Conservation (phyloP, 2,888 invertebrate species). For the Hemithea aestivaria region DNA sequence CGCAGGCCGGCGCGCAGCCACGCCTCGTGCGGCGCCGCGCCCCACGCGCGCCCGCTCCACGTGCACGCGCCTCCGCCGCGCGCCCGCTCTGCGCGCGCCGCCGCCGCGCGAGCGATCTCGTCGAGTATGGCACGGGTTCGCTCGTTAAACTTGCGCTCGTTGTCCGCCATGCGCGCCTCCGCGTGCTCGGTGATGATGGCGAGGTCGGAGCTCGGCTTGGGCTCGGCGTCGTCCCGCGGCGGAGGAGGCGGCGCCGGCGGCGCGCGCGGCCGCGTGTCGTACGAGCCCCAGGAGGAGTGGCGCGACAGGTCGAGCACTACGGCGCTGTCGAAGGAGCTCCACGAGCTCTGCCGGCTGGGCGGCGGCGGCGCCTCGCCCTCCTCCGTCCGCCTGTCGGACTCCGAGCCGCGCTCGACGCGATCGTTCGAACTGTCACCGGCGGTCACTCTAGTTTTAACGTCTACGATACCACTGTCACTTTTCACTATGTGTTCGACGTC, state of each 20-base stretch:
- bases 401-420: constrained; percentile 84
- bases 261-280: constrained; percentile 74
- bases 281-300: constrained; percentile 91
- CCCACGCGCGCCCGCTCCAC: constrained; percentile 76
- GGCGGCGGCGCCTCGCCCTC: constrained; percentile 57
- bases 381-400: constrained; percentile 60
- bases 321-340: constrained; percentile 89
- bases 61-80: constrained; percentile 58
- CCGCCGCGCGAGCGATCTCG: constrained; percentile 70
- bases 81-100: constrained; percentile 57
- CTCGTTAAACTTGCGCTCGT: constrained; percentile 69
- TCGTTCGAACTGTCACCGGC: constrained; percentile 84
- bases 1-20: constrained; percentile 66
- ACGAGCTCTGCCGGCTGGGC: constrained; percentile 84
- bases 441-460: constrained; percentile 56
- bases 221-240: constrained; percentile 42
- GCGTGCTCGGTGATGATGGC: constrained; percentile 16
- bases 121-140: constrained; percentile 80
- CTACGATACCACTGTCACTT: constrained; percentile 74
- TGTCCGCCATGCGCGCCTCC: constrained; percentile 44
- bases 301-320: constrained; percentile 86
- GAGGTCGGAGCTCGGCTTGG: constrained; percentile 32
- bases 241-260: constrained; percentile 31
- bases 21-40: constrained; percentile 81
- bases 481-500: constrained; percentile 70